Evolutionary conservation across 2,888 invertebrate genomes (phyloP).

Genomic region (Nemotelus nigrinus): DNA sequence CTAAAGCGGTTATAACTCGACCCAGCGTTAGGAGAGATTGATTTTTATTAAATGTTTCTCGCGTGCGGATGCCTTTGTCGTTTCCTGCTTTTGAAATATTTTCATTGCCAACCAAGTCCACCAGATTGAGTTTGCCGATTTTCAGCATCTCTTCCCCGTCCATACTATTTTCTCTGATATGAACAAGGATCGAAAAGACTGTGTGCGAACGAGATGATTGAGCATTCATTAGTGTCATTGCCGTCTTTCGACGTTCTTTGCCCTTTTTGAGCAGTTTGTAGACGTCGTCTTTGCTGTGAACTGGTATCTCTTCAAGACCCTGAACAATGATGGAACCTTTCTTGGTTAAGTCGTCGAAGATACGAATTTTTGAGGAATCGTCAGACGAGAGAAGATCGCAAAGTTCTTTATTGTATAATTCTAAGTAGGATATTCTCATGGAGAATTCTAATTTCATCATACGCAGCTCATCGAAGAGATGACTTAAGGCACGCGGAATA

Average conservation of each 20-base stretch:
- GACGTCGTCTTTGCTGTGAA: conserved; percentile 87
- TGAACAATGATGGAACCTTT: conserved; percentile 93
- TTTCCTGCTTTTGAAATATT: conserved; percentile 97
- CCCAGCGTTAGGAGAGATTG: conserved; percentile 94
- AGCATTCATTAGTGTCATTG: conserved; percentile 93
- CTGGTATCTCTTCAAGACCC: conserved; percentile 90
- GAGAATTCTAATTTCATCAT: conserved; percentile 83
- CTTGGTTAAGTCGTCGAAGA: conserved; percentile 79
- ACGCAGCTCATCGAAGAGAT: conserved; percentile 89
- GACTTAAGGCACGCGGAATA: conserved; percentile 89
- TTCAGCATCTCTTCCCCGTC: conserved; percentile 93
- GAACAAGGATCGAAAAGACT: conserved; percentile 92
- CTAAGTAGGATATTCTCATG: conserved; percentile 91
- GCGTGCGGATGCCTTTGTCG: conserved; percentile 82
- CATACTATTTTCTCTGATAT: conserved; percentile 87
- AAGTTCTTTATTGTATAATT: conserved; percentile 96
- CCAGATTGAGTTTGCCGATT: conserved; percentile 96
- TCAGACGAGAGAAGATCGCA: conserved; percentile 87
- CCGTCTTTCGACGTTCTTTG: conserved; percentile 85
- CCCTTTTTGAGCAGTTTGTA: conserved; percentile 90
- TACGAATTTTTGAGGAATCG: conserved; percentile 77
- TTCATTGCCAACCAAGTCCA: conserved; percentile 97
- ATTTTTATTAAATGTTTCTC: conserved; percentile 97
- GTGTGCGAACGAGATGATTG: conserved; percentile 96
- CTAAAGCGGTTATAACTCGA: conserved; percentile 92